phyloP scores from a whole-genome alignment of 2,888 invertebrate genomes.

The Oxytorus armatus region DNA sequence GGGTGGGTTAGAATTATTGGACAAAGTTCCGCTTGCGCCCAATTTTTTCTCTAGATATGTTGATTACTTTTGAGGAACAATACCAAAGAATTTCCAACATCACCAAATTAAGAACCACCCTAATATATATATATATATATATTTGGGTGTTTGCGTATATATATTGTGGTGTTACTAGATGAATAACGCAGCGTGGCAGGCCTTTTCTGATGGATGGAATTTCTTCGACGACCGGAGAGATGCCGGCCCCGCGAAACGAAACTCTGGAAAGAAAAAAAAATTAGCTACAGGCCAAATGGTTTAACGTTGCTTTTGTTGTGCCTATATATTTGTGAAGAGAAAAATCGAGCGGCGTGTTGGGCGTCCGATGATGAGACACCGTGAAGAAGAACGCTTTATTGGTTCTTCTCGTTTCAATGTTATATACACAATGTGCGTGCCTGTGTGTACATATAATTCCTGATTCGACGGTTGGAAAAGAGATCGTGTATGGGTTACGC shows the following conservation, averaged over 20 bases:
- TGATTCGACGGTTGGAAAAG: too few relatives aligned
- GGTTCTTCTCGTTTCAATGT: constrained; percentile 14
- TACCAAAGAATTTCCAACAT: too few relatives aligned
- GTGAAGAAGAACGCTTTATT: constrained; percentile 35
- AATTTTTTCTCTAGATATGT: too few relatives aligned
- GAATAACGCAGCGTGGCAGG: constrained; percentile 68
- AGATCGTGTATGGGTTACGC: too few relatives aligned
- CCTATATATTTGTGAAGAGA: constrained; percentile 32
- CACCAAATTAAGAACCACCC: too few relatives aligned
- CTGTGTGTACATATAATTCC: too few relatives aligned
- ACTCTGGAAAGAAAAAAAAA: constrained; percentile 64
- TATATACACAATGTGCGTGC: not conserved
- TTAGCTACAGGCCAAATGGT: constrained; percentile 73
- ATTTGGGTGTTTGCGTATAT: constrained; percentile 25
- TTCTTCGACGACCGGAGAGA: constrained; percentile 63
- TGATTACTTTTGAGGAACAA: too few relatives aligned
- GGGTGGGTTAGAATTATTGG: too few relatives aligned
- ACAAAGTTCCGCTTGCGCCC: too few relatives aligned
- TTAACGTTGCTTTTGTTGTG: constrained; percentile 73
- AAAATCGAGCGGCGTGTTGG: constrained; percentile 18
- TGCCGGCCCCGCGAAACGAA: constrained; percentile 67
- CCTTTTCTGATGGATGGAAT: constrained; percentile 70
- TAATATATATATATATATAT: not conserved
- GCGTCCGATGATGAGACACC: constrained; percentile 39
- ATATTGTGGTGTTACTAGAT: constrained; percentile 59